Conservation (phyloP, 2,888 invertebrate species). For the Agriopis aurantiaria region DNA sequence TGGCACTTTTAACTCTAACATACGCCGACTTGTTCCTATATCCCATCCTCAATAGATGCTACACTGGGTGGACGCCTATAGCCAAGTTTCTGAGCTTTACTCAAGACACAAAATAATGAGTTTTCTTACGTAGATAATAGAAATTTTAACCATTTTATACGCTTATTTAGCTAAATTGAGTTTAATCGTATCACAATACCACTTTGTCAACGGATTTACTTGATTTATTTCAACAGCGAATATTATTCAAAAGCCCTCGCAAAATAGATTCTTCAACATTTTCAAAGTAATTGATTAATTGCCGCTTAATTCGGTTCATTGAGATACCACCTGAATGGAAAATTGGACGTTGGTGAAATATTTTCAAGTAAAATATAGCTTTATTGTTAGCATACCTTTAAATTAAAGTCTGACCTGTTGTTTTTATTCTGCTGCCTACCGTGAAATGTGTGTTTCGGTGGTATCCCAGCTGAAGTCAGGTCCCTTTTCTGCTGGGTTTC, state of each 20-base stretch:
- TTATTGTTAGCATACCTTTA: not conserved
- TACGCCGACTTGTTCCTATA: too few relatives aligned
- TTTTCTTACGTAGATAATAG: not conserved
- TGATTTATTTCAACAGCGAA: slow-evolving; percentile 50
- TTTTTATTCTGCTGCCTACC: too few relatives aligned
- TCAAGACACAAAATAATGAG: too few relatives aligned
- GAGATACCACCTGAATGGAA: slow-evolving; percentile 43
- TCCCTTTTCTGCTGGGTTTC: too few relatives aligned
- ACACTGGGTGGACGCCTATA: too few relatives aligned
- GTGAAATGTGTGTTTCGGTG: too few relatives aligned
- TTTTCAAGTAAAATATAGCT: not conserved
- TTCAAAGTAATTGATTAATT: slow-evolving; percentile 52
- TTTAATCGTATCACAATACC: slow-evolving; percentile 47
- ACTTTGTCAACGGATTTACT: slow-evolving; percentile 51
- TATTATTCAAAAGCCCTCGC: slow-evolving; percentile 30
- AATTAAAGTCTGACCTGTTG: too few relatives aligned
- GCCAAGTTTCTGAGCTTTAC: too few relatives aligned
- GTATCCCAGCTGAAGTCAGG: too few relatives aligned
- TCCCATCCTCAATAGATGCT: too few relatives aligned
- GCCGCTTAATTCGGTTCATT: slow-evolving; percentile 45
- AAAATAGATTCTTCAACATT: slow-evolving; percentile 43
- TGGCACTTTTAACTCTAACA: too few relatives aligned
- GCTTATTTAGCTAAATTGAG: slow-evolving; percentile 39
- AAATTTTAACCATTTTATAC: not conserved
- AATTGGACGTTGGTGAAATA: slow-evolving; percentile 35